A percentile compares a stretch with the other conserved stretches of the same genome.
phyloP scores from a whole-genome alignment of 1,140 invertebrate species.

The Nephila pilipes region DNA sequence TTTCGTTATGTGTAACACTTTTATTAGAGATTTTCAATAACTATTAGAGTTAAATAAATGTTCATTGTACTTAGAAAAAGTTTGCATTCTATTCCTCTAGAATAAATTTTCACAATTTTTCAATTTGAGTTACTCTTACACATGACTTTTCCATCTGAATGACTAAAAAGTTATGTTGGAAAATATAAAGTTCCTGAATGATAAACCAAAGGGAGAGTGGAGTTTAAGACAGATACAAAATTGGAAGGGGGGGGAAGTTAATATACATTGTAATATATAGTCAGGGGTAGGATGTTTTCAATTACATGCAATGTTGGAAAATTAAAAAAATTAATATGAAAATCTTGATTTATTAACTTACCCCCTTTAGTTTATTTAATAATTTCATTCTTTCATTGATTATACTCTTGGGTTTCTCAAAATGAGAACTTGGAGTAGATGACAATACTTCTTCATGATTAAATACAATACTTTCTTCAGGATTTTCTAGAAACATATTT shows the following conservation, averaged over 20 bases:
- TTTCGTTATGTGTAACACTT: no score
- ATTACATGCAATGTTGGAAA: background rate
- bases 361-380: background rate
- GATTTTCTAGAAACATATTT: background rate
- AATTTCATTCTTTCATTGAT: background rate
- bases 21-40: no score
- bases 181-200: background rate
- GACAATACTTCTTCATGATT: conserved; percentile 6
- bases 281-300: background rate
- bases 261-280: background rate
- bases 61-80: no score
- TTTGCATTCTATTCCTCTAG: no score
- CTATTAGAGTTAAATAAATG: no score
- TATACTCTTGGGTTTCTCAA: background rate
- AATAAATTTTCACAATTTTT: no score
- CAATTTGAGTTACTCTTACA: no score
- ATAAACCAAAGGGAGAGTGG: background rate
- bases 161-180: no score
- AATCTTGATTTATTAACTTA: background rate
- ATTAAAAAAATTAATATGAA: background rate
- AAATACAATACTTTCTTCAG: background rate
- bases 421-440: conserved; percentile 7
- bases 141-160: no score
- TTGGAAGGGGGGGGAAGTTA: background rate
- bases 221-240: background rate